Base-by-base conservation (phyloP, 2,888 invertebrate species). In the Idaea dimidiata region DNA sequence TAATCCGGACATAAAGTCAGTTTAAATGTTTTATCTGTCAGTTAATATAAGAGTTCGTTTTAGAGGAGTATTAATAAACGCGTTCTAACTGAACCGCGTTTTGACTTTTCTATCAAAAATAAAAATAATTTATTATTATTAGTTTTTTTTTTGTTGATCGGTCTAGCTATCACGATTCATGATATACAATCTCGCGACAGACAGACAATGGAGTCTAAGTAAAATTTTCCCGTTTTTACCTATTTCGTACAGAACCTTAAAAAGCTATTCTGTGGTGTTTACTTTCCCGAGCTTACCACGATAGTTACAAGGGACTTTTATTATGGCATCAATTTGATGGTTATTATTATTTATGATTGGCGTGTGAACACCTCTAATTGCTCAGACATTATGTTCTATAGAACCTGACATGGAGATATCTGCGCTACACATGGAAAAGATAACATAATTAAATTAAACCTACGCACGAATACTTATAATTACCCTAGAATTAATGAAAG, bases 311-410 rank as follows among this genome's bases (percentile, higher is more conserved):
- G 79, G 68, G 71, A 73, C 76, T 81, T 80, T 81, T n/a, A 79
- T 84, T 85, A 83, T 81, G 74, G 76, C 78, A 72, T 78, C 78
- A 78, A 82, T 82, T 81, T 82, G 81, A 84, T 86, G 82, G 79
- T 82, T 80, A 82, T 80, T 82, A 83, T 83, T 83, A 83, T 84
- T 83, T 84, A 81, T 83, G 84, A 84, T 83, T 84, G 81, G 79
- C 86, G 86, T 88, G 88, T 86, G 86, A 88, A 84, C 76, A 76
- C 74, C 74, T 77, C 72, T 79, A 78, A 84, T 82, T 83, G 79
- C 71, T 74, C 68, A 66, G 72, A 68, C 72, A 75, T 74, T 72
- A 71, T 73, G 71, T 77, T 70, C 63, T 54, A 0, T 43, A 43
- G 43, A 10, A 1, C 43, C 43, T 14, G 43, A 43, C 43, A 43